phyloP scores from a whole-genome alignment of 1,140 invertebrate genomes.

The Brachionus sp. region DNA sequence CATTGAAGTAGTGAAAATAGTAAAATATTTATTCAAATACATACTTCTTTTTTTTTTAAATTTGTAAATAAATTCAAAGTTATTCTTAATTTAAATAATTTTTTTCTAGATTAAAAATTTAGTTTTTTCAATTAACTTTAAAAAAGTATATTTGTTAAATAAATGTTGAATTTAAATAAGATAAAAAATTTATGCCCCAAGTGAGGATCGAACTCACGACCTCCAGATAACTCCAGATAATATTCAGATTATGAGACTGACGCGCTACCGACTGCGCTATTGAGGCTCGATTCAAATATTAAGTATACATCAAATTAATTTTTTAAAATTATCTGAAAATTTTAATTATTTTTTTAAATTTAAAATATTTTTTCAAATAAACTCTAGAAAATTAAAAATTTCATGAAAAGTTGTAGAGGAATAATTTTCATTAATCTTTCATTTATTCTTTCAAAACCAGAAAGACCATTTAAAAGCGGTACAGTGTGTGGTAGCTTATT shows the following conservation, averaged over 20 bases:
- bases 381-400: no score
- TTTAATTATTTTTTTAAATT: no score
- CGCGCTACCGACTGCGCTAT: conserved; percentile 32
- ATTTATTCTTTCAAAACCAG: not conserved
- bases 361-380: no score
- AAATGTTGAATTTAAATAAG: no score
- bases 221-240: not conserved
- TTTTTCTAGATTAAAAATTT: not conserved
- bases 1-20: not conserved
- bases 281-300: not conserved
- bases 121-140: not conserved
- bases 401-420: not conserved
- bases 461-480: not conserved
- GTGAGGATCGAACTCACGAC: conserved; percentile 9
- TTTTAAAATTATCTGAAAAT: no score
- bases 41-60: not conserved
- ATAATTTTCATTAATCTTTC: not conserved
- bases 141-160: no score
- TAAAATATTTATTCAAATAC: not conserved
- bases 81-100: not conserved
- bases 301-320: no score
- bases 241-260: not conserved
- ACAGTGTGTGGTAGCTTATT: not conserved
- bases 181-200: not conserved
- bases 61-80: not conserved